Evolutionary conservation across 2,113 vertebrate genomes (phyloP).

Genomic region (Symphodus melops): DNA sequence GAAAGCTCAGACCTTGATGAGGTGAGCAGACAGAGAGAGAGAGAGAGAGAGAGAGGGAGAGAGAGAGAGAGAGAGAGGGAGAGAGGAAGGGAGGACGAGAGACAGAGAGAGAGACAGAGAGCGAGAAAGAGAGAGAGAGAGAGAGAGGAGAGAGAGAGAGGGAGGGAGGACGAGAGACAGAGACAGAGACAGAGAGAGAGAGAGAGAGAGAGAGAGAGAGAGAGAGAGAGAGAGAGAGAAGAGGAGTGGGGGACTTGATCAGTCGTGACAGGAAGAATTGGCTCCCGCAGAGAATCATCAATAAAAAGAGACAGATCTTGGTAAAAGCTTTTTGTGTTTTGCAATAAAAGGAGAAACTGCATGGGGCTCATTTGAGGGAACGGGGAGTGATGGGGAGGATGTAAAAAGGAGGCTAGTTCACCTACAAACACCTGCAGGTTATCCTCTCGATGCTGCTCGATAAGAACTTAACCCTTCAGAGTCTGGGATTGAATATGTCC

Average conservation of each 20-base stretch:
- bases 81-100: slow-evolving; percentile 36
- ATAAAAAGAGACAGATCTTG: slow-evolving; percentile 36
- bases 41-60: no score
- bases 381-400: not conserved
- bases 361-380: not conserved
- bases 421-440: slow-evolving; percentile 7
- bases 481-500: no score
- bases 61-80: not conserved
- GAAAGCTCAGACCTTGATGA: slow-evolving; percentile 37
- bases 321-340: slow-evolving; percentile 15
- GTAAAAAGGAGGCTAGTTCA: slow-evolving; percentile 12
- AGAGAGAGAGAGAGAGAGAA: slow-evolving; percentile 1
- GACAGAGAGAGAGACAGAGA: no score
- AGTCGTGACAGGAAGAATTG: slow-evolving; percentile 47
- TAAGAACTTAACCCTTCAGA: not conserved
- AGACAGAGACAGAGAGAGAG: slow-evolving; percentile 2
- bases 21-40: slow-evolving; percentile 1
- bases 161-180: slow-evolving; percentile 16
- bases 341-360: slow-evolving; percentile 23
- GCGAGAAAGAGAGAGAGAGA: not conserved
- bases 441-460: not conserved
- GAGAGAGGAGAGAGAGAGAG: slow-evolving; percentile 22
- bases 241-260: slow-evolving; percentile 51
- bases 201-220: no score
- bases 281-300: slow-evolving; percentile 44